Conservation (phyloP, 2,888 invertebrate genomes). For the Dastarcus helophoroides region DNA sequence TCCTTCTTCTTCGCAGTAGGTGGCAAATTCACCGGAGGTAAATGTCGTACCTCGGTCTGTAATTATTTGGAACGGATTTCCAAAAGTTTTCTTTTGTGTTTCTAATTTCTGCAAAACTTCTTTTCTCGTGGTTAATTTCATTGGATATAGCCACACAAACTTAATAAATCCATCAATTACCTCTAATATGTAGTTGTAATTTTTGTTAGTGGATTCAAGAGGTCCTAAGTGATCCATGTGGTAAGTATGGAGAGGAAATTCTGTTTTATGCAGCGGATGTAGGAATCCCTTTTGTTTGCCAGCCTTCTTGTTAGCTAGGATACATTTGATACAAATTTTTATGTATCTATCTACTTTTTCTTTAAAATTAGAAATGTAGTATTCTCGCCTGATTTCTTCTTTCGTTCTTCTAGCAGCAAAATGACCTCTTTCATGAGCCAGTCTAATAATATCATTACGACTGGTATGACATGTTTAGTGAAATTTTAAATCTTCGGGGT, state of each 20-base stretch:
- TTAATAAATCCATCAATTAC: slow-evolving; percentile 23
- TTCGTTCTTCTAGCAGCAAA: slow-evolving; percentile 15
- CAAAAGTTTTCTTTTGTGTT: slow-evolving; percentile 26
- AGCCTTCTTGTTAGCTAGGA: slow-evolving; percentile 14
- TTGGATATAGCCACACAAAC: slow-evolving; percentile 22
- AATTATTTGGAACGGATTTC: slow-evolving; percentile 24
- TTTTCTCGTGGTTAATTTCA: slow-evolving; percentile 13
- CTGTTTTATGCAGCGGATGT: slow-evolving; percentile 17
- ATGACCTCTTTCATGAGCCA: slow-evolving; percentile 14
- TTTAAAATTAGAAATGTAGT: too few species aligned
- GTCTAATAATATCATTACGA: slow-evolving; percentile 12
- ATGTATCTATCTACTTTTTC: too few species aligned
- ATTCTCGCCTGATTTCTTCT: slow-evolving; percentile 15
- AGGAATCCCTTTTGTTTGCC: slow-evolving; percentile 17
- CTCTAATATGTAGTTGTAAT: slow-evolving; percentile 23
- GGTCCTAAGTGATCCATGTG: slow-evolving; percentile 23
- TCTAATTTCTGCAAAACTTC: slow-evolving; percentile 25
- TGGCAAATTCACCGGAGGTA: slow-evolving; percentile 25
- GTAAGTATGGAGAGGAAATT: slow-evolving; percentile 17
- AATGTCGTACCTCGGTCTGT: slow-evolving; percentile 29
- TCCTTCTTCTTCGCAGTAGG: slow-evolving; percentile 26
- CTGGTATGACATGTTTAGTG: too few species aligned
- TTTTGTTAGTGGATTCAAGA: slow-evolving; percentile 16
- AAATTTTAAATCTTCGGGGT: too few species aligned
- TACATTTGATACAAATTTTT: slow-evolving; percentile 13